These are phyloP conservation scores for Sebastes kiyomatsui DNA, from an alignment of 2,797 vertebrate species.

Conservation along the genomic window DNA sequence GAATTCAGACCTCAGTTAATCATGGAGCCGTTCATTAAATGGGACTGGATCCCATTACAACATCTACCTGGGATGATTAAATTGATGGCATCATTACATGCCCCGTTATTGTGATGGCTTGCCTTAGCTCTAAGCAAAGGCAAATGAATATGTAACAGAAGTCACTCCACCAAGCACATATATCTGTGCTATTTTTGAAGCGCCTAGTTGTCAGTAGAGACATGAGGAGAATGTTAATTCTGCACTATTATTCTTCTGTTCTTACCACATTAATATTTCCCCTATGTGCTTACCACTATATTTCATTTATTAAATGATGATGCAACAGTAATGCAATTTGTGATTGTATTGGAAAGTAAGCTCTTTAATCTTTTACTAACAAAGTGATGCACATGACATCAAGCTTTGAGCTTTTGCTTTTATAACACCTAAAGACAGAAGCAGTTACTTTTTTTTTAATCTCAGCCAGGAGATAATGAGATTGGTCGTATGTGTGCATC, in stretches of 20 bases:
- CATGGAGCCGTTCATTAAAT: conserved; percentile 12
- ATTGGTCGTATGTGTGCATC: not conserved
- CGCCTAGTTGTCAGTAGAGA: not conserved
- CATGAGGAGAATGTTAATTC: not conserved
- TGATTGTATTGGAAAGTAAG: not conserved
- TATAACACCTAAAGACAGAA: not conserved
- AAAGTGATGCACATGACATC: not conserved
- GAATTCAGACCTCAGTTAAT: conserved; percentile 18
- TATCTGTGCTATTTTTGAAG: conserved; percentile 1
- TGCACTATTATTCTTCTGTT: not conserved
- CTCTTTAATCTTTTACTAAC: not conserved
- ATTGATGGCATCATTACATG: conserved; percentile 12
- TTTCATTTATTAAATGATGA: not conserved
- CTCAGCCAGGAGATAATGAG: not conserved
- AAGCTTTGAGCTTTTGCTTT: no score
- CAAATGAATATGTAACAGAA: conserved; percentile 14
- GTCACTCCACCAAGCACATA: not conserved
- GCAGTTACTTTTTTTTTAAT: not conserved
- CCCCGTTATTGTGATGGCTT: not conserved
- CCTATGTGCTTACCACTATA: not conserved
- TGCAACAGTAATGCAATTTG: not conserved
- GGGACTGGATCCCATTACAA: not conserved
- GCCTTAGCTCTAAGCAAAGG: not conserved
- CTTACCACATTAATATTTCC: not conserved
- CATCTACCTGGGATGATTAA: conserved; percentile 19